phyloP scores from a whole-genome alignment of 2,888 invertebrate species.

The Ceraclea dissimilis region DNA sequence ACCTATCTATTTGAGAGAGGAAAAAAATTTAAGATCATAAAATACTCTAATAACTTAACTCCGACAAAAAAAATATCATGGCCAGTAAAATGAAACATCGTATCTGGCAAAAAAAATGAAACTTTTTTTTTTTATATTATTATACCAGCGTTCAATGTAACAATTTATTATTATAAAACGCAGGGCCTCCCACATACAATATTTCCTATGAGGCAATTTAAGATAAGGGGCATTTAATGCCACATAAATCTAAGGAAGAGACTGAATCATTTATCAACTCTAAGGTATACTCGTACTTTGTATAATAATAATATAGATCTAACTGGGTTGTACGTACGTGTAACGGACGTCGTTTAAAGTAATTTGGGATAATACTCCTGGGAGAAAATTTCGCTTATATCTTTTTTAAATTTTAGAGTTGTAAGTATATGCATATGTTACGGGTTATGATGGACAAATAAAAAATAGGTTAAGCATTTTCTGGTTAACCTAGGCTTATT shows the following conservation, averaged over 20 bases:
- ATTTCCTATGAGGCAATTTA: slow-evolving; percentile 5
- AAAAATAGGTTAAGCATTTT: no score
- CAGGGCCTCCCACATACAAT: slow-evolving; percentile 2
- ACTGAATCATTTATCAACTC: slow-evolving; percentile 13
- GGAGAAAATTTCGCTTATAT: not conserved
- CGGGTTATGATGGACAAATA: no score
- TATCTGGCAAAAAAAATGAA: not conserved
- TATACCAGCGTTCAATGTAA: not conserved
- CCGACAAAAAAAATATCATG: not conserved
- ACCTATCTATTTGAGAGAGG: no score
- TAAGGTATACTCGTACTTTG: not conserved
- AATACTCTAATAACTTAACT: not conserved
- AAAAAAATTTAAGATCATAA: no score
- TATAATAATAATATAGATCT: not conserved
- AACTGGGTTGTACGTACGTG: not conserved
- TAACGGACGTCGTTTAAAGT: not conserved
- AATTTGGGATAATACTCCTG: not conserved
- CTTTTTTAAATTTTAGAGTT: no score
- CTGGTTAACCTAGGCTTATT: no score
- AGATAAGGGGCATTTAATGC: slow-evolving; percentile 18
- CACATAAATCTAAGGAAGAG: slow-evolving; percentile 16
- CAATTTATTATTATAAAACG: slow-evolving; percentile 2
- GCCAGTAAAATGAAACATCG: not conserved
- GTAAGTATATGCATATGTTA: no score
- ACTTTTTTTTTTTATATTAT: not conserved